Evolutionary conservation across 2,888 invertebrate genomes (phyloP), one percentile per base, ranked within the genome.

Genomic region (Crocallis elinguaria): DNA sequence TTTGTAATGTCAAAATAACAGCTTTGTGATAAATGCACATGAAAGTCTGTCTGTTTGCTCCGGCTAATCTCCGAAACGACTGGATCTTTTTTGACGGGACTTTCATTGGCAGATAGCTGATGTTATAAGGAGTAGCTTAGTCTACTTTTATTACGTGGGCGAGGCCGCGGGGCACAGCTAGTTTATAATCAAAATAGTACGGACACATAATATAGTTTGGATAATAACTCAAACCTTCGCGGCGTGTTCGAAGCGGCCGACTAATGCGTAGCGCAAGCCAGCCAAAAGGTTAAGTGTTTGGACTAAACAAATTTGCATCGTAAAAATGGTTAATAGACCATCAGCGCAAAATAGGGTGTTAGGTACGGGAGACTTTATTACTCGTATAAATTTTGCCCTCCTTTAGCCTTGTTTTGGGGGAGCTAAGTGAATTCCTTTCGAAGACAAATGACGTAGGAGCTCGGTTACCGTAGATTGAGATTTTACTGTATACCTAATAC

Each of bases 281-380:
- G 33, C 53, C 44, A 56, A 56, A 64, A 67, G 72, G 68, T 62
- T 67, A 68, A 70, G 69, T 72, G 69, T 69, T 69, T 64, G 64
- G 63, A 66, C 70, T 71, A 74, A 73, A 75, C 73, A 77, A 74
- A 77, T 73, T 75, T 73, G 62, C 71, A 67, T 74, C 74, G 73
- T 75, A 77, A 75, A 77, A 75, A 73, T 71, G 71, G 58, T 73
- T 70, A 75, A 74, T 74, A 67, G 68, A 61, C 71, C 65, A 70
- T 71, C 71, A 65, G 60, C 45, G 57, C 55, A 43, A 53, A 69
- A 69, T 64, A 65, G 69, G 67, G 68, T 69, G 70, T 67, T 66
- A 51, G 56, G 60, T 64, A 59, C 50, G 60, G 32, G 45, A 59
- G 55, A 63, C 68, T 73, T 70, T 74, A 73, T 71, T 73, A 69